phyloP scores from a whole-genome alignment of 2,797 vertebrate genomes.

The Sebastes hubbsi region DNA sequence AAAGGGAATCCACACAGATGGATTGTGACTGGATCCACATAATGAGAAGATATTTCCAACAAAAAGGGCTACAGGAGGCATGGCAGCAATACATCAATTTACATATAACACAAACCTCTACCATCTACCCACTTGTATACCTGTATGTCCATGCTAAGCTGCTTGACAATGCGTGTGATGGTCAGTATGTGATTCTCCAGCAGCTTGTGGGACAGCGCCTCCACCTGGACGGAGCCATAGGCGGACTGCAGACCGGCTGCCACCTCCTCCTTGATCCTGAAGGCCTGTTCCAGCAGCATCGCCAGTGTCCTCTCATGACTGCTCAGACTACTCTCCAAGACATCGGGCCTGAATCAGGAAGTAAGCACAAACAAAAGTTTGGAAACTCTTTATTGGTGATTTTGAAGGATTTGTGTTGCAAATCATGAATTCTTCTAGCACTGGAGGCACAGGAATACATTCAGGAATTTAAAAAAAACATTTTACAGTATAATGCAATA shows the following conservation, averaged over 20 bases:
- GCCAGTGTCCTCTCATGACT: slow-evolving; percentile 79
- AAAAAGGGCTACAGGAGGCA: background rate
- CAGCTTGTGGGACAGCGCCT: slow-evolving; percentile 75
- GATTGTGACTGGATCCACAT: background rate
- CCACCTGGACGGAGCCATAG: slow-evolving; percentile 70
- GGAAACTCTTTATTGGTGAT: background rate
- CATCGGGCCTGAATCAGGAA: slow-evolving; percentile 43
- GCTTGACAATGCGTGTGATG: slow-evolving; percentile 84
- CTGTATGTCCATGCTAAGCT: slow-evolving; percentile 86
- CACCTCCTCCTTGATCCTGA: slow-evolving; percentile 85
- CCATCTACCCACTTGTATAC: slow-evolving; percentile 55
- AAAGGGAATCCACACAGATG: background rate
- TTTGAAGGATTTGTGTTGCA: background rate
- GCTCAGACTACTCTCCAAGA: slow-evolving; percentile 70
- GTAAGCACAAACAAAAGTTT: slow-evolving; percentile 12
- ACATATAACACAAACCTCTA: background rate
- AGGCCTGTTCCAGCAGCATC: slow-evolving; percentile 84
- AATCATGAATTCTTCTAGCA: background rate
- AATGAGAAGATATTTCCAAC: background rate
- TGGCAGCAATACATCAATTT: background rate
- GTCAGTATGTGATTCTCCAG: slow-evolving; percentile 87
- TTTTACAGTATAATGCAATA: background rate
- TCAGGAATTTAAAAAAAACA: background rate
- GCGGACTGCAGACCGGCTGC: slow-evolving; percentile 72
- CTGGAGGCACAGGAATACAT: background rate